Evolutionary conservation across 2,888 invertebrate genomes (phyloP).

Genomic region (Willowsia nigromaculata): DNA sequence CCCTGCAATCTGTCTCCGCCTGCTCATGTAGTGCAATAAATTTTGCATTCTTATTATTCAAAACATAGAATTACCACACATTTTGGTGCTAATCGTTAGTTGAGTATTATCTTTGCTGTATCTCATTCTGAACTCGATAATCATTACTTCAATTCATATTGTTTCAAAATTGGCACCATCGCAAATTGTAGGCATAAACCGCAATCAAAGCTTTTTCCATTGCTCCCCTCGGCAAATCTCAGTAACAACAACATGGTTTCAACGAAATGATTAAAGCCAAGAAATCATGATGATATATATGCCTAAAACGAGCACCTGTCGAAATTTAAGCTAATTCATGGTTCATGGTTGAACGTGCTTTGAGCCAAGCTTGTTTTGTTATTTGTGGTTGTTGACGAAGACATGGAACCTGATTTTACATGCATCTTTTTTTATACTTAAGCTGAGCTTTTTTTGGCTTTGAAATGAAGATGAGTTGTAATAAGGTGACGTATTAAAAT

Average conservation of each 20-base stretch:
- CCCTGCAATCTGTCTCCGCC: neutral
- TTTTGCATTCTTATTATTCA: neutral
- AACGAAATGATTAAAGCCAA: neutral
- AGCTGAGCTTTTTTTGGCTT: neutral
- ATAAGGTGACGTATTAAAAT: neutral
- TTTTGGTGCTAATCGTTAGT: neutral
- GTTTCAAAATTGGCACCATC: neutral
- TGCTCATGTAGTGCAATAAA: neutral
- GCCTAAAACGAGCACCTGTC: neutral
- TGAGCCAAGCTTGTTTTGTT: neutral
- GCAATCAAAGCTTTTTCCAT: neutral
- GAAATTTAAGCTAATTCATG: neutral
- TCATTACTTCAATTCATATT: neutral
- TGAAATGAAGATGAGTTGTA: neutral
- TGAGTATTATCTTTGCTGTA: neutral
- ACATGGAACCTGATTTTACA: slow-evolving; percentile 23
- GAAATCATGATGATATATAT: neutral
- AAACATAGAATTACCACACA: neutral
- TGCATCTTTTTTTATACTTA: neutral
- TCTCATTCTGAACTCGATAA: too few species aligned
- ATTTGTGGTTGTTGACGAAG: neutral
- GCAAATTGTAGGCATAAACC: neutral
- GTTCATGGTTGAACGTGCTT: slow-evolving; percentile 13
- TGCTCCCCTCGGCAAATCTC: neutral
- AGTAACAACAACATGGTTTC: neutral